A percentile compares a stretch with the other conserved stretches of the same genome.
These are phyloP conservation scores for Paedocypris micromegethes DNA, from an alignment of 2,797 vertebrate genomes.

Conservation along the genomic window DNA sequence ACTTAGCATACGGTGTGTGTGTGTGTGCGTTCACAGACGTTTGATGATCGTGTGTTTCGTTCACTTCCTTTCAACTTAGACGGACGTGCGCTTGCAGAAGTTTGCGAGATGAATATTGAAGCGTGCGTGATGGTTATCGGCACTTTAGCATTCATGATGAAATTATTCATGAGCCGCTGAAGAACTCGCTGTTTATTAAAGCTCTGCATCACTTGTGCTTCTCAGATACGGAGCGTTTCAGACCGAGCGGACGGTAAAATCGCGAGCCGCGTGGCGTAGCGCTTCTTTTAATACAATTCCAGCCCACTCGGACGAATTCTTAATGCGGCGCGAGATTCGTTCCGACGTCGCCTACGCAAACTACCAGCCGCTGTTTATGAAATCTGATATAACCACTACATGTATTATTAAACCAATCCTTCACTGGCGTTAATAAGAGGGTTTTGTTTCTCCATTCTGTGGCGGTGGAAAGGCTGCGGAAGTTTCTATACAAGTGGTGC, in stretches of 20 bases:
- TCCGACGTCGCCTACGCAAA: constrained; percentile 29
- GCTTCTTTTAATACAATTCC: constrained; percentile 29
- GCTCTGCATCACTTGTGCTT: neutral
- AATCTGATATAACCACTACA: constrained; percentile 11
- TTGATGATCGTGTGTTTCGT: no score
- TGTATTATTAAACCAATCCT: constrained; percentile 30
- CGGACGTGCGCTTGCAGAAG: no score
- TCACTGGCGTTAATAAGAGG: constrained; percentile 20
- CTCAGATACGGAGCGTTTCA: neutral
- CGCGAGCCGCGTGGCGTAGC: constrained; percentile 18
- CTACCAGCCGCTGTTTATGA: constrained; percentile 15
- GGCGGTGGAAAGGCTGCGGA: constrained; percentile 4
- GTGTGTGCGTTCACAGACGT: no score
- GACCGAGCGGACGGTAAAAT: constrained; percentile 25
- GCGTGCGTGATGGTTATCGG: neutral
- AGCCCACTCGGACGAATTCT: constrained; percentile 20
- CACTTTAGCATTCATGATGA: neutral
- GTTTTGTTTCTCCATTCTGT: neutral
- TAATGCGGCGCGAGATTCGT: constrained; percentile 15
- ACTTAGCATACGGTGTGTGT: no score
- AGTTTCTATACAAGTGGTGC: constrained; percentile 1
- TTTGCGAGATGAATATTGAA: no score
- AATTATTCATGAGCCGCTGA: neutral
- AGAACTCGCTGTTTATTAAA: constrained; percentile 1
- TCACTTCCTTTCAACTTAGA: no score